Percentiles rank a stretch among this genome's conserved stretches.
These are phyloP conservation scores for Pseudopodoces humilis DNA, from an alignment of 2,113 vertebrate genomes.

Conservation along the genomic window DNA sequence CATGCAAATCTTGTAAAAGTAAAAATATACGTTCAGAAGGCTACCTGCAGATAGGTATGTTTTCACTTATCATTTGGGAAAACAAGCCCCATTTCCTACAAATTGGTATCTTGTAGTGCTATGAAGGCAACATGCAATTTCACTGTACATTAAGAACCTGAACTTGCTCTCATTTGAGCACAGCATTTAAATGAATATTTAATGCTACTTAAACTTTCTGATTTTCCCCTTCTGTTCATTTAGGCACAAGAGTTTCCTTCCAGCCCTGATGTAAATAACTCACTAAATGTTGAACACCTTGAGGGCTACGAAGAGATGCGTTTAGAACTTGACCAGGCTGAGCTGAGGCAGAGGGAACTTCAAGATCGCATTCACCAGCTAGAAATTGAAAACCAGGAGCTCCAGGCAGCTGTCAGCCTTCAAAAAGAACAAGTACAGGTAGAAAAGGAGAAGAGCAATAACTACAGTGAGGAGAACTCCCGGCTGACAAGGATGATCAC, in stretches of 20 bases:
- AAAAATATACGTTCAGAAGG: not conserved
- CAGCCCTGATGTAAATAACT: conserved; percentile 78
- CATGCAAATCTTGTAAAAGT: not conserved
- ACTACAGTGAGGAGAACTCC: conserved; percentile 67
- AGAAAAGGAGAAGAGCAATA: conserved; percentile 69
- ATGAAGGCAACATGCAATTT: not conserved
- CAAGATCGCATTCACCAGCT: conserved; percentile 80
- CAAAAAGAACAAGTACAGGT: conserved; percentile 58
- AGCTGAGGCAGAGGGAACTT: conserved; percentile 83
- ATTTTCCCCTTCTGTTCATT: not conserved
- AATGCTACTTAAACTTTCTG: not conserved
- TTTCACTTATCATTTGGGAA: not conserved
- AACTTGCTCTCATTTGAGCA: not conserved
- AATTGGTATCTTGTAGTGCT: not conserved
- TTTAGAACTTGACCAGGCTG: conserved; percentile 87
- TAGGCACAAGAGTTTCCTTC: conserved; percentile 84
- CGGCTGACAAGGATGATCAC: conserved; percentile 71
- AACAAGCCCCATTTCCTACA: not conserved
- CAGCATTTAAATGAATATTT: not conserved
- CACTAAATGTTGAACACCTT: conserved; percentile 78
- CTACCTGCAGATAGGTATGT: not conserved
- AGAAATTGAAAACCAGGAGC: conserved; percentile 83
- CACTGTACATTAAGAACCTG: not conserved
- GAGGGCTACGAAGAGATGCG: conserved; percentile 86
- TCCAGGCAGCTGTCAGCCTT: conserved; percentile 61